Conservation (phyloP, 2,797 vertebrate species). For the Clarias laeviceps region DNA sequence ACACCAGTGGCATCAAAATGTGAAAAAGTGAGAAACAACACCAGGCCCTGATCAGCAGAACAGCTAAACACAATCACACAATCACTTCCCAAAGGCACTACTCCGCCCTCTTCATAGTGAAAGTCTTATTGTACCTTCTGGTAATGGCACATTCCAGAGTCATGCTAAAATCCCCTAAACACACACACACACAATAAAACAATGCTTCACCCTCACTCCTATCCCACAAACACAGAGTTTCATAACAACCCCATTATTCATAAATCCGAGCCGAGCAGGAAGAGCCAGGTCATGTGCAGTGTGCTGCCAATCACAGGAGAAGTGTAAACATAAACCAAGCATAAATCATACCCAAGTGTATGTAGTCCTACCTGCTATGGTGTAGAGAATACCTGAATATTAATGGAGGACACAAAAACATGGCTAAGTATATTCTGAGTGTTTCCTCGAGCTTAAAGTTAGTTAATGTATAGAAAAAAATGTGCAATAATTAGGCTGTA, state of each 20-base stretch:
- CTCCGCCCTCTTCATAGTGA: conserved; percentile 23
- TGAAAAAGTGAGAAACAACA: neutral
- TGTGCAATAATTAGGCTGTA: too few species aligned
- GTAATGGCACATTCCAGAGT: conserved; percentile 33
- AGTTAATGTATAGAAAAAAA: neutral
- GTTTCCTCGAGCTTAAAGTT: neutral
- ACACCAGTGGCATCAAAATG: neutral
- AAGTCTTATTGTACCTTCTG: conserved; percentile 17
- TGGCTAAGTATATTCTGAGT: neutral
- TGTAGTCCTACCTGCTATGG: too few species aligned
- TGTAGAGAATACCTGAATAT: neutral
- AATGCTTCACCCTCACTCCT: conserved; percentile 25
- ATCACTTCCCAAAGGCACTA: neutral
- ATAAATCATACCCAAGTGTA: neutral
- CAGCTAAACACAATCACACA: conserved; percentile 1
- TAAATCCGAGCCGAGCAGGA: conserved; percentile 11
- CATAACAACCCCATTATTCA: conserved; percentile 32
- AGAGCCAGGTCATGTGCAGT: conserved; percentile 21
- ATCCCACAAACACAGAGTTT: conserved; percentile 24
- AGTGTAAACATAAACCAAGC: conserved; percentile 5
- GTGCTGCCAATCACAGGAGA: conserved; percentile 29
- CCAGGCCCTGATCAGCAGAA: neutral
- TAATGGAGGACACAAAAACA: neutral
- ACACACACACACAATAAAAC: conserved; percentile 36
- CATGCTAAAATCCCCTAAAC: conserved; percentile 21